Conservation (phyloP, 2,888 invertebrate species). For the Tiliacea aurago region DNA sequence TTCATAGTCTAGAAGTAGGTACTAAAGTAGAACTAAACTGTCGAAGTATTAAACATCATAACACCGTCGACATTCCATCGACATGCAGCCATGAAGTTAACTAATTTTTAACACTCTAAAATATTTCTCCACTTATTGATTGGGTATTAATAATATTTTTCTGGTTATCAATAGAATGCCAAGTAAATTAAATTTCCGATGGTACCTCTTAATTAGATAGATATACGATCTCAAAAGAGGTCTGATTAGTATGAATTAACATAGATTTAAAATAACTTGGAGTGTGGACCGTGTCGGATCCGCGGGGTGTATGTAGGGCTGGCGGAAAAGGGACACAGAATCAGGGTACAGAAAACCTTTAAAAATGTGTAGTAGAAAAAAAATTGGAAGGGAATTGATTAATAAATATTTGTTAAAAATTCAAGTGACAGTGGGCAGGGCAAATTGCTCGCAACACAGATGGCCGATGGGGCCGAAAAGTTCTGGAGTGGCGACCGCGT, state of each 20-base stretch:
- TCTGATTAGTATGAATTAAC: slow-evolving; percentile 64
- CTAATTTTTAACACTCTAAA: slow-evolving; percentile 56
- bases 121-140: slow-evolving; percentile 55
- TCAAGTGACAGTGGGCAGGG: too few relatives aligned
- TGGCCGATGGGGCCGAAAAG: too few relatives aligned
- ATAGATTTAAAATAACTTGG: slow-evolving; percentile 67
- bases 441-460: too few relatives aligned
- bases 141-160: slow-evolving; percentile 56
- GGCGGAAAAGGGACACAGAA: neutral
- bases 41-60: slow-evolving; percentile 26
- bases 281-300: slow-evolving; percentile 63
- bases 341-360: neutral
- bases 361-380: neutral
- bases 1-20: slow-evolving; percentile 22
- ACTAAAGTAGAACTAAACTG: slow-evolving; percentile 26
- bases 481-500: too few relatives aligned
- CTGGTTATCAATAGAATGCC: slow-evolving; percentile 55
- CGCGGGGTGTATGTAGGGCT: slow-evolving; percentile 58
- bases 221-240: slow-evolving; percentile 59
- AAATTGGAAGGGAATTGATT: too few relatives aligned
- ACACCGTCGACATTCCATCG: slow-evolving; percentile 37
- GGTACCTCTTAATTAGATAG: slow-evolving; percentile 63
- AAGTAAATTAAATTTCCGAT: slow-evolving; percentile 57
- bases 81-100: slow-evolving; percentile 20
- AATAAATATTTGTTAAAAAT: too few relatives aligned